Percentiles rank a stretch among this genome's conserved stretches.
Conservation (phyloP, 2,888 invertebrate genomes). For the Acholoe squamosa region DNA sequence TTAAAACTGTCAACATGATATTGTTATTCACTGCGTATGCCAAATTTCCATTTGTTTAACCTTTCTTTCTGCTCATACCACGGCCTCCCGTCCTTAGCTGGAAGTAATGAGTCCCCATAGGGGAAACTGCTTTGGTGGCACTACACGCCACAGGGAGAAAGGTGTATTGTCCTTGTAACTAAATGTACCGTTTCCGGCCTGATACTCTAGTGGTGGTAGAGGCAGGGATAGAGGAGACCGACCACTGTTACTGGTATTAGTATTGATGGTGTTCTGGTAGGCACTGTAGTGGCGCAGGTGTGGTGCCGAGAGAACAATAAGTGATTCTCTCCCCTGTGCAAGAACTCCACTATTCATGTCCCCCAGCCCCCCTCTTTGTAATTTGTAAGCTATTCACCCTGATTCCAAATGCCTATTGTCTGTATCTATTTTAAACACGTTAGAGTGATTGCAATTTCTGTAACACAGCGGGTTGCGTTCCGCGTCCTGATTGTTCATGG, state of each 20-base stretch:
- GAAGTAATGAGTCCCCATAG: neutral
- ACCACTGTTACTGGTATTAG: neutral
- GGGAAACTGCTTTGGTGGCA: neutral
- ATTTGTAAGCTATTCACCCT: no score
- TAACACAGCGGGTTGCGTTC: no score
- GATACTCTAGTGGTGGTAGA: neutral
- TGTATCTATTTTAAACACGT: no score
- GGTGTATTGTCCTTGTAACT: slow-evolving; percentile 2
- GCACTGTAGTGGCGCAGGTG: neutral
- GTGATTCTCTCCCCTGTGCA: slow-evolving; percentile 18
- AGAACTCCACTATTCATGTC: neutral
- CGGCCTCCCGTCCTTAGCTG: no score
- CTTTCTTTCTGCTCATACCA: no score
- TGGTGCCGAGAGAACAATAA: slow-evolving; percentile 8
- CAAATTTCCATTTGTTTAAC: no score
- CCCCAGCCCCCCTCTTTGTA: no score
- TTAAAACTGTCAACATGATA: no score
- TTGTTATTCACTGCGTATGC: no score
- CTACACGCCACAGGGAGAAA: neutral
- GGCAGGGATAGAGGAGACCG: neutral
- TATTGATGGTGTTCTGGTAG: neutral
- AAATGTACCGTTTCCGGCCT: neutral
- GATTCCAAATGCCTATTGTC: no score
- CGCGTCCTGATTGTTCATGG: no score
- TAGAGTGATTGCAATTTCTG: no score